Evolutionary conservation across 2,797 vertebrate species (phyloP).

Genomic region (Glyptemys insculpta): DNA sequence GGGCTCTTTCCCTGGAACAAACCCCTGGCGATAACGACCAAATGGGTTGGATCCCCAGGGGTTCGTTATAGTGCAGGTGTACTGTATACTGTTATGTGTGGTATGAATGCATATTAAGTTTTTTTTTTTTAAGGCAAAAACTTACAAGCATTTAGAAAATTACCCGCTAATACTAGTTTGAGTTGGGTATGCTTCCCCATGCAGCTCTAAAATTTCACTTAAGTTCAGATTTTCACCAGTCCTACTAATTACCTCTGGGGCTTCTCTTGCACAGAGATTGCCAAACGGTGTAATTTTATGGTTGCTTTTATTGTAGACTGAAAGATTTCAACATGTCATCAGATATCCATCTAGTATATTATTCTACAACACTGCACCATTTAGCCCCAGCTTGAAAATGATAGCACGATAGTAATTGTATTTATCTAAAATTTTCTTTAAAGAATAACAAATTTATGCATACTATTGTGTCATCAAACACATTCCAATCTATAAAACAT

Average conservation of each 20-base stretch:
- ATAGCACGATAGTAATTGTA: neutral
- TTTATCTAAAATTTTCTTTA: neutral
- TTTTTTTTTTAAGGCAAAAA: neutral
- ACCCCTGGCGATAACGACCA: too few relatives aligned
- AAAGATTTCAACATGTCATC: neutral
- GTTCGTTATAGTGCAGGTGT: too few relatives aligned
- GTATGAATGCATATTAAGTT: too few relatives aligned
- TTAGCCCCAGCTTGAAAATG: neutral
- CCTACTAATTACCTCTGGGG: neutral
- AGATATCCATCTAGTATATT: neutral
- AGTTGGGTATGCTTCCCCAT: neutral
- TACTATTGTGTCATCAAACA: neutral
- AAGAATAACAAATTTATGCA: neutral
- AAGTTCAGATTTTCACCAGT: neutral
- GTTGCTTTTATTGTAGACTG: neutral
- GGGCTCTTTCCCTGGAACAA: neutral
- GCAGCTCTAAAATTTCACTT: neutral
- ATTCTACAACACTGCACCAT: neutral
- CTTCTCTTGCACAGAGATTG: neutral
- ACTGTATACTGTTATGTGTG: too few relatives aligned
- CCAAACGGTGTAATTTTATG: neutral
- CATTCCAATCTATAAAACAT: neutral
- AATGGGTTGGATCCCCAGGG: too few relatives aligned
- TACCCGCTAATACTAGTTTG: neutral
- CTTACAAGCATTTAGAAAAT: neutral